These are phyloP conservation scores for Eunapius fragilis DNA, from an alignment of 37 sponge, comb jelly and placozoan genomes.

Conservation along the genomic window DNA sequence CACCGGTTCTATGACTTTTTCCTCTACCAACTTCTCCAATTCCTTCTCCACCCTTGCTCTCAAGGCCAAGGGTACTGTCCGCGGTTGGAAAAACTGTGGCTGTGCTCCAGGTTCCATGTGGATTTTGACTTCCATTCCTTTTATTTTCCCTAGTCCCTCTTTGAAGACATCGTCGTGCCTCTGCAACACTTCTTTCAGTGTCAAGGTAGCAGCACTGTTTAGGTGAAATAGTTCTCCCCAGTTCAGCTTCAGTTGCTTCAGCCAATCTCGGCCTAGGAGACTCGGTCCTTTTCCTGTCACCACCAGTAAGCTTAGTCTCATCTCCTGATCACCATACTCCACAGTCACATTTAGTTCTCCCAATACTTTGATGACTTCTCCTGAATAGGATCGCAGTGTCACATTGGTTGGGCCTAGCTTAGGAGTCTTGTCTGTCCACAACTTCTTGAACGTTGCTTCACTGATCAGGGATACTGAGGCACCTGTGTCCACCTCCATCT, in stretches of 20 bases:
- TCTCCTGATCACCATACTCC: constrained; percentile 4
- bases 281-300: constrained; percentile 45
- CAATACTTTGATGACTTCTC: constrained; percentile 24
- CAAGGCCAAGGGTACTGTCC: constrained; percentile 9
- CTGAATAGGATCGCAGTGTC: constrained; percentile 41
- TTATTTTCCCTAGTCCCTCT: constrained; percentile 17
- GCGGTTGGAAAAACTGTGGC: constrained; percentile 10
- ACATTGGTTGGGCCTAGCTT: constrained; percentile 1
- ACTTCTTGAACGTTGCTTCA: constrained; percentile 5
- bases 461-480: constrained; percentile 24
- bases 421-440: neutral
- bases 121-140: constrained; percentile 6
- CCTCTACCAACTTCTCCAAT: constrained; percentile 6
- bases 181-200: constrained; percentile 1
- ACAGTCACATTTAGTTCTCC: constrained; percentile 22
- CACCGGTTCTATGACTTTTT: constrained; percentile 31
- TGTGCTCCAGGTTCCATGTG: constrained; percentile 19
- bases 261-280: constrained; percentile 37
- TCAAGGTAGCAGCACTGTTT: neutral
- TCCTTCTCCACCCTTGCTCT: constrained; percentile 11
- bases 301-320: constrained; percentile 25
- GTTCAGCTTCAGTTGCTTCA: constrained; percentile 7
- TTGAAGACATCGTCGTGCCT: constrained; percentile 7
- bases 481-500: constrained; percentile 37
- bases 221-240: constrained; percentile 12